Evolutionary conservation across 2,797 vertebrate species (phyloP).

Genomic region (Myoxocephalus aenaeus): DNA sequence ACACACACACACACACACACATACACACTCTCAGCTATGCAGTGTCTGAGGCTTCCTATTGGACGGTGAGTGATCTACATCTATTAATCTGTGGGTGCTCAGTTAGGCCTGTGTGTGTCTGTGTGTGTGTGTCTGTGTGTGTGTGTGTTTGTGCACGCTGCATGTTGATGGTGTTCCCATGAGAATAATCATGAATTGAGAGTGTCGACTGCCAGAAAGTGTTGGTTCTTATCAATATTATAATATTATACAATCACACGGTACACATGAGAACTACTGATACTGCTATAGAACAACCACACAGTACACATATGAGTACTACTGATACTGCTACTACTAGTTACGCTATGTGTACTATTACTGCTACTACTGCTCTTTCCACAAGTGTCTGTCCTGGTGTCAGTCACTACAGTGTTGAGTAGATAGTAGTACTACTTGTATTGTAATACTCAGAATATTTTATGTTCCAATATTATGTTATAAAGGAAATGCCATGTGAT

Average conservation of each 20-base stretch:
- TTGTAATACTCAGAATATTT: background rate
- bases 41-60: slow-evolving; percentile 42
- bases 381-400: too few relatives aligned
- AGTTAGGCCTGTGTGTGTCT: slow-evolving; percentile 14
- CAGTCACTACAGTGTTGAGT: too few relatives aligned
- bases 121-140: slow-evolving; percentile 10
- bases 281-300: background rate
- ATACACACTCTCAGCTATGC: slow-evolving; percentile 42
- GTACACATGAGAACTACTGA: background rate
- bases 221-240: too few relatives aligned
- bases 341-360: background rate
- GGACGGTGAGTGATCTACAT: slow-evolving; percentile 64
- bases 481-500: background rate
- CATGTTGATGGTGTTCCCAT: slow-evolving; percentile 29
- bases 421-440: too few relatives aligned
- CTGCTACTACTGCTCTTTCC: background rate
- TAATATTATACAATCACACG: background rate
- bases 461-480: background rate
- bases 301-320: too few relatives aligned
- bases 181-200: slow-evolving; percentile 19
- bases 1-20: slow-evolving; percentile 8
- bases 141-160: background rate
- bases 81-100: slow-evolving; percentile 8
- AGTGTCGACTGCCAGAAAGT: too few relatives aligned
- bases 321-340: too few relatives aligned